Evolutionary conservation across 2,888 invertebrate genomes (phyloP), one percentile per base, ranked within the genome.

Genomic region (Ichneumoninae sp.): DNA sequence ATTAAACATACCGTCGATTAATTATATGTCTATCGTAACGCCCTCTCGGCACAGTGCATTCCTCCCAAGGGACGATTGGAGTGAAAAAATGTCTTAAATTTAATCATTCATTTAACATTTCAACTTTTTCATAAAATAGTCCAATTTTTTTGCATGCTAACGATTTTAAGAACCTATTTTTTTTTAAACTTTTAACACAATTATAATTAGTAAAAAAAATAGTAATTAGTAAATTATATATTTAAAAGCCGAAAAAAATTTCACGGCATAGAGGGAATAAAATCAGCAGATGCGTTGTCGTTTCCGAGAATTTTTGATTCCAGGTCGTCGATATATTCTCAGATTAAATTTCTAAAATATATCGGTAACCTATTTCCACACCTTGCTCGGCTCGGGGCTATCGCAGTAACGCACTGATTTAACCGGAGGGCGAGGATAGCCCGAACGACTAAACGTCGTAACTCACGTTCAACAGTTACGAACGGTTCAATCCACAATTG

Each of bases 391-490:
- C 65, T 76, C 54, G 26, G 40, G 66, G 66, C 30, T 44, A 36
- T 57, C 57, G 36, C 33, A 26, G 69, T 60, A 78, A 69, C 60
- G 60, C 30, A 47, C 78, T 78, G 69, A 78, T 78, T 70, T 63
- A 60, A 60, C 69, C 60, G 33, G 60, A 54, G 54, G 66, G 73
- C 68, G 52, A 47, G 69, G 63, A 63, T 54, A 73, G 60, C 19
- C 65, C 54, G 19, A 78, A 65, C 78, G 81, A 81, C 82, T 85
- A 85, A 85, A 91, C 88, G 91, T 89, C 91, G 90, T 92, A 91
- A 92, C 90, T 92, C 91, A 91, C 91, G 91, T 91, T 92, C 91
- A 91, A 91, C 90, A 92, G 91, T 91, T 91, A 90, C 90, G 87
- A 90, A 90, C 90, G 89, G 89, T 91, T 91, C 92, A 91, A 92